These are phyloP conservation scores for Pan troglodytes DNA, from an alignment of 2,113 vertebrate species.

Conservation along the genomic window NHGRI_mPanTro3-v2.1_pri NC_072403.2:159637001-159637500, in stretches of 20 bases:
- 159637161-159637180: background rate
- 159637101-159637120: constrained; percentile 39
- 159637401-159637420: background rate
- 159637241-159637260: background rate
- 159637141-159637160: constrained; percentile 51
- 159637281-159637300: background rate
- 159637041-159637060: constrained; percentile 69
- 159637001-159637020: constrained; percentile 56
- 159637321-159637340: background rate
- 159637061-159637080: constrained; percentile 67
- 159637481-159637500: background rate
- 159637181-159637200: background rate
- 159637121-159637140: constrained; percentile 41
- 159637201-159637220: background rate
- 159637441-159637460: background rate
- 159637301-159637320: background rate
- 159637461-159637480: background rate
- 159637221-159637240: background rate
- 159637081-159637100: constrained; percentile 40
- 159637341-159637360: background rate
- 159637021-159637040: constrained; percentile 59
- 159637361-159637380: background rate
- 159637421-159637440: background rate
- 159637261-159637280: background rate
- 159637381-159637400: background rate